Evolutionary conservation across 30 jellyfish, hydroid and myxozoan genomes (phyloP).

Genomic region (Morbakka virulenta): DNA sequence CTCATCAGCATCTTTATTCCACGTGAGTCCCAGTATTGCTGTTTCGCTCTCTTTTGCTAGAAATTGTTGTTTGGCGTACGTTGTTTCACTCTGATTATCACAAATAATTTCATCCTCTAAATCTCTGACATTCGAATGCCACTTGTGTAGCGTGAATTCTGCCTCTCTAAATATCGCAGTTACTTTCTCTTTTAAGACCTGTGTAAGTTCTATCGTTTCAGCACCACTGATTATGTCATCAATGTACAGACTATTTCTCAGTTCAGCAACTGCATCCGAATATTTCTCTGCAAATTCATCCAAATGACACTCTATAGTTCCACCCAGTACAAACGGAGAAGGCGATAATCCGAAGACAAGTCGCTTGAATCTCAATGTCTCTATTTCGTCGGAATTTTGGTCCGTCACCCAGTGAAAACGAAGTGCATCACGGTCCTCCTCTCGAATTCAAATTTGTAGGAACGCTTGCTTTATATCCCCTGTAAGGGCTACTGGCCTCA

Average conservation of each 20-base stretch:
- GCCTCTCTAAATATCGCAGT: conserved; percentile 9
- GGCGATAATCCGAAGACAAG: not conserved
- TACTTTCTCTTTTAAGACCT: not conserved
- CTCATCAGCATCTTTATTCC: conserved; percentile 41
- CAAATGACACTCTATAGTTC: not conserved
- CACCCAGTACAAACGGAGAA: not conserved
- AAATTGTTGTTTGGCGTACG: conserved; percentile 39
- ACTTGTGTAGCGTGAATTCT: conserved; percentile 35
- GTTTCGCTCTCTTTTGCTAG: conserved; percentile 15
- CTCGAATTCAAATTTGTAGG: not conserved
- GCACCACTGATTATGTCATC: too few relatives aligned
- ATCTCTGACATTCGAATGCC: conserved; percentile 30
- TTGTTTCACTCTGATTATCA: not conserved
- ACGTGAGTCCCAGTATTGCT: conserved; percentile 35
- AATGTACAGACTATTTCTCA: not conserved
- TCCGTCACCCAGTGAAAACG: not conserved
- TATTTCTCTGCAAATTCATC: not conserved
- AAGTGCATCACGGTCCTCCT: not conserved
- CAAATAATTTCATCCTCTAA: conserved; percentile 12
- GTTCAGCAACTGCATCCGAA: not conserved
- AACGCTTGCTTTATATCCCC: not conserved
- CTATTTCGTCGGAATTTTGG: not conserved
- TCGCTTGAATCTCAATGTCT: conserved; percentile 8
- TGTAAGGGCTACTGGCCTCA: not conserved
- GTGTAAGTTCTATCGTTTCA: not conserved